These are phyloP conservation scores for Galerucella calmariensis DNA, from an alignment of 2,888 invertebrate genomes.

Conservation along the genomic window DNA sequence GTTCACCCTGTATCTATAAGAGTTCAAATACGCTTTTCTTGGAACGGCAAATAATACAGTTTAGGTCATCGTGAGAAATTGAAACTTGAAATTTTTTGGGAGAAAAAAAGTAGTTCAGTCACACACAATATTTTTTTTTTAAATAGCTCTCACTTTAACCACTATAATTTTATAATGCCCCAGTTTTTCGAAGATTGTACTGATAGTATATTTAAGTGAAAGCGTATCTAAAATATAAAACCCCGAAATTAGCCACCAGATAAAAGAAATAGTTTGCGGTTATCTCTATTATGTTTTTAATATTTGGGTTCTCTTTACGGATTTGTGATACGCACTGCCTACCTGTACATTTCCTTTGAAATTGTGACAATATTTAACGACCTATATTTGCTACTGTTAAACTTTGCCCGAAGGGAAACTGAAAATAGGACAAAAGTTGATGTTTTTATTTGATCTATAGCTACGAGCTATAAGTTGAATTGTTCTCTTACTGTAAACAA, in stretches of 20 bases:
- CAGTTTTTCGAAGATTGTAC: constrained; percentile 37
- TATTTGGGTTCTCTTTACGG: background rate
- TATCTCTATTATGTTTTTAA: background rate
- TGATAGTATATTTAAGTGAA: constrained; percentile 37
- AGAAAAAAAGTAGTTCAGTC: constrained; percentile 7
- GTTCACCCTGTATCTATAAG: too few relatives aligned
- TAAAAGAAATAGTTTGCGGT: constrained; percentile 11
- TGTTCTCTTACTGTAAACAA: background rate
- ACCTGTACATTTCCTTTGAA: background rate
- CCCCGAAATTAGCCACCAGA: constrained; percentile 7
- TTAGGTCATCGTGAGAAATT: constrained; percentile 2
- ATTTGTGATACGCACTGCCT: background rate
- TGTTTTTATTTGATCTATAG: background rate
- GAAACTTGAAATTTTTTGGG: background rate
- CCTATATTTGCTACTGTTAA: background rate
- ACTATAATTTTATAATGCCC: constrained; percentile 44
- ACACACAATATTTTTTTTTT: constrained; percentile 28
- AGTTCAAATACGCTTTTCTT: background rate
- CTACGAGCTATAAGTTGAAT: background rate
- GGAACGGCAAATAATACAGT: background rate
- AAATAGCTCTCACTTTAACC: constrained; percentile 38
- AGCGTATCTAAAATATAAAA: constrained; percentile 35
- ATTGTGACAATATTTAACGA: background rate
- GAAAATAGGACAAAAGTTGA: background rate
- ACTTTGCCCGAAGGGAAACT: background rate